phyloP scores from a whole-genome alignment of 1,140 invertebrate genomes.

The Grapholita molesta region DNA sequence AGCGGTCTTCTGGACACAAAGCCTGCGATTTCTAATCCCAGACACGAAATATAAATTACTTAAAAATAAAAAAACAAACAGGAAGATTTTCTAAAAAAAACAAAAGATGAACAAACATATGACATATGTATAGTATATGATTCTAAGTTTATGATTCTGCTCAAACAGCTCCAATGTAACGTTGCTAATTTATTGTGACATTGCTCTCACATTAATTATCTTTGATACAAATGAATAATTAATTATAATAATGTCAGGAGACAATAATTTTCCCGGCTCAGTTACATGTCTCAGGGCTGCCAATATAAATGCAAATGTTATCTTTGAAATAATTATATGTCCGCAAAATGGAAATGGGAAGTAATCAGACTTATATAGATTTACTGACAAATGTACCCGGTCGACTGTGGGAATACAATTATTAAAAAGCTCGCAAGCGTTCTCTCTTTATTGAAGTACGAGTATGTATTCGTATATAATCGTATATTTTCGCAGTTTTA shows the following conservation, averaged over 20 bases:
- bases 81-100: no score
- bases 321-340: not conserved
- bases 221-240: constrained; percentile 12
- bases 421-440: not conserved
- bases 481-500: no score
- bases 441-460: no score
- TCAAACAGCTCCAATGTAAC: not conserved
- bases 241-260: not conserved
- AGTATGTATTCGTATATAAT: no score
- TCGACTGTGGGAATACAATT: not conserved
- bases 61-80: no score
- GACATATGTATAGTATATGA: not conserved
- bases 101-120: not conserved
- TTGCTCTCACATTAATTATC: not conserved
- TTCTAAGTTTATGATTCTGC: not conserved
- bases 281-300: not conserved
- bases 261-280: constrained; percentile 2
- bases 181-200: not conserved
- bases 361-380: not conserved
- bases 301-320: constrained; percentile 8
- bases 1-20: no score
- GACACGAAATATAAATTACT: no score
- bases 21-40: no score
- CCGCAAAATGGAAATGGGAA: not conserved
- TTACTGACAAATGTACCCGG: not conserved